Conservation (phyloP, 1,140 invertebrate species). For the Melipona quadrifasciata region DNA sequence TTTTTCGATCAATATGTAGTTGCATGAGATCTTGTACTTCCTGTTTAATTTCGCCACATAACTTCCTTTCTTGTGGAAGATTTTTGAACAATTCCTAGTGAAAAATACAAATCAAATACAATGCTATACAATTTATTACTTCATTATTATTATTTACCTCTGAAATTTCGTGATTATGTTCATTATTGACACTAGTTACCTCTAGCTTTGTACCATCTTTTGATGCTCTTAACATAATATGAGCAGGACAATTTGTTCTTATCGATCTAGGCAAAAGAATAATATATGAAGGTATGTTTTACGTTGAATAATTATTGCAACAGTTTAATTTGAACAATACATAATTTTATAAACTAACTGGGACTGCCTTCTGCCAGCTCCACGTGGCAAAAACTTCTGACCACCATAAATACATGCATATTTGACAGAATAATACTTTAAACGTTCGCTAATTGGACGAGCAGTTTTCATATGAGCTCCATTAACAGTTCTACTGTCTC, state of each 20-base stretch:
- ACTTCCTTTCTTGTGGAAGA: slow-evolving; percentile 78
- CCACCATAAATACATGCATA: slow-evolving; percentile 81
- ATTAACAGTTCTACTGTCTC: slow-evolving; percentile 80
- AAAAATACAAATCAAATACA: slow-evolving; percentile 5
- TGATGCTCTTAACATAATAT: slow-evolving; percentile 80
- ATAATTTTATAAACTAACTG: slow-evolving; percentile 68
- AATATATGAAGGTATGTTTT: neutral
- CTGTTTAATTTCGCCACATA: slow-evolving; percentile 77
- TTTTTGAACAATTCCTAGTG: slow-evolving; percentile 77
- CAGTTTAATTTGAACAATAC: slow-evolving; percentile 6
- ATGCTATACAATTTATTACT: neutral
- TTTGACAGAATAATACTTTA: slow-evolving; percentile 81
- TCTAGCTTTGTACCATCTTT: slow-evolving; percentile 80
- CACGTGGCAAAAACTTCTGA: slow-evolving; percentile 78
- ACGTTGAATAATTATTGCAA: neutral
- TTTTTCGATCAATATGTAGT: slow-evolving; percentile 78
- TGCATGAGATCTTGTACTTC: slow-evolving; percentile 80
- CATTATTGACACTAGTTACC: slow-evolving; percentile 81
- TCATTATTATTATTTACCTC: slow-evolving; percentile 61
- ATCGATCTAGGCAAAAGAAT: slow-evolving; percentile 72
- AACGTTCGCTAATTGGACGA: slow-evolving; percentile 76
- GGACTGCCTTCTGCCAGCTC: slow-evolving; percentile 78
- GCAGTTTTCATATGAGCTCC: slow-evolving; percentile 81
- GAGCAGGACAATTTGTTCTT: slow-evolving; percentile 80
- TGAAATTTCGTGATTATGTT: slow-evolving; percentile 81